phyloP scores from a whole-genome alignment of 2,113 vertebrate species.

The Brachyhypopomus gauderio region DNA sequence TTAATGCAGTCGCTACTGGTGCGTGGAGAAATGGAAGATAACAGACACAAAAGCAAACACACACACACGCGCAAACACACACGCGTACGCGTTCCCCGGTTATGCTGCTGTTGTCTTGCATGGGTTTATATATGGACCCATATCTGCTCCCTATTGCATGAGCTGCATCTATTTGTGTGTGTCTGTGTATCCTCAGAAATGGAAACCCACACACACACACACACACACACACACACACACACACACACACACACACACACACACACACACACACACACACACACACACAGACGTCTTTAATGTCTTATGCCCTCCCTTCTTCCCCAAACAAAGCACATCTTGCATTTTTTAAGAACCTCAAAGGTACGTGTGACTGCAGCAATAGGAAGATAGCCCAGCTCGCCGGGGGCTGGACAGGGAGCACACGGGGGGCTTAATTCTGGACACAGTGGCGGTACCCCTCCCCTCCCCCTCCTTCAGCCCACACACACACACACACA shows the following conservation, averaged over 20 bases:
- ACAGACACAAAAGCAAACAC: not conserved
- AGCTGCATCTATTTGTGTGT: not conserved
- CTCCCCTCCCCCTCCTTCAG: too few species aligned
- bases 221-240: conserved; percentile 9
- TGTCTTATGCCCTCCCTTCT: conserved; percentile 3
- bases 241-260: not conserved
- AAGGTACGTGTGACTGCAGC: conserved; percentile 56
- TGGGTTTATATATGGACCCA: not conserved
- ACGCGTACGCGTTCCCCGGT: not conserved
- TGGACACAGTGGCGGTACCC: too few species aligned
- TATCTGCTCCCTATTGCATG: not conserved
- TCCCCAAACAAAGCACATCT: conserved; percentile 36
- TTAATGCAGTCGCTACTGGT: conserved; percentile 28
- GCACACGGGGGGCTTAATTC: too few species aligned
- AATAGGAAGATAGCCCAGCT: conserved; percentile 54
- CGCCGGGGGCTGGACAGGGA: too few species aligned
- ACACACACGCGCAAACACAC: not conserved
- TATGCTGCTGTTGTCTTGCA: not conserved
- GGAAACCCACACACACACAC: not conserved
- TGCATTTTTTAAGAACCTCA: conserved; percentile 51
- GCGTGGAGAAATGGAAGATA: not conserved
- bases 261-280: not conserved
- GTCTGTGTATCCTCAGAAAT: not conserved
- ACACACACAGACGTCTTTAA: conserved; percentile 35
- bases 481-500: too few species aligned